Percentiles rank a stretch among this genome's conserved stretches.
These are phyloP conservation scores for Agrotis ipsilon DNA, from an alignment of 2,888 invertebrate species.

Conservation along the genomic window DNA sequence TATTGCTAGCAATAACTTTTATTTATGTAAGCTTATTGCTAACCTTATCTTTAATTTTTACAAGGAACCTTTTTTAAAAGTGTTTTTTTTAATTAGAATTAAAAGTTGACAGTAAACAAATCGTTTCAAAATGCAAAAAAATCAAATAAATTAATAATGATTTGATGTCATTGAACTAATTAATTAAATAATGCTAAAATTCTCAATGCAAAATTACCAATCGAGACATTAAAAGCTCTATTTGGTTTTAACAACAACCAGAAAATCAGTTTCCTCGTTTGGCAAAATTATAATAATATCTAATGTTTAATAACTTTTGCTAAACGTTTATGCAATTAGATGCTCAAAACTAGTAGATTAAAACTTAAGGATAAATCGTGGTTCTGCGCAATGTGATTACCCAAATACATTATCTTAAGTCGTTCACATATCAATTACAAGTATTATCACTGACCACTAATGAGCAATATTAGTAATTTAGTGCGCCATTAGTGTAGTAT, in stretches of 20 bases:
- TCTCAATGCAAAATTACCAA: too few relatives aligned
- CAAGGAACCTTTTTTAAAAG: too few relatives aligned
- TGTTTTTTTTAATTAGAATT: too few relatives aligned
- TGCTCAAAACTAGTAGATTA: neutral
- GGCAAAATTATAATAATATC: neutral
- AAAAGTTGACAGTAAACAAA: too few relatives aligned
- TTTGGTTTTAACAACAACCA: neutral
- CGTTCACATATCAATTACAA: slow-evolving; percentile 4
- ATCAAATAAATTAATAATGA: too few relatives aligned
- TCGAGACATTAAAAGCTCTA: neutral
- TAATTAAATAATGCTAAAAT: too few relatives aligned
- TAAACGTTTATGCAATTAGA: neutral
- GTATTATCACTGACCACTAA: slow-evolving; percentile 2
- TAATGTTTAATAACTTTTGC: neutral
- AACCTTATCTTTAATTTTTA: too few relatives aligned
- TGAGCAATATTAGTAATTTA: slow-evolving; percentile 1
- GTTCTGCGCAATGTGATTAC: neutral
- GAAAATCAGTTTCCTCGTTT: too few relatives aligned
- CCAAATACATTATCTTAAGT: neutral
- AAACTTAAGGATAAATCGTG: neutral
- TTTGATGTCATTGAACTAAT: too few relatives aligned
- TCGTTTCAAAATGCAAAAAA: too few relatives aligned
- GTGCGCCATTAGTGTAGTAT: neutral
- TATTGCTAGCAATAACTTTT: too few relatives aligned
- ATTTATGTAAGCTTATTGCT: too few relatives aligned